Conservation (phyloP, 1,140 invertebrate genomes). For the Rhagoletis pomonella region DNA sequence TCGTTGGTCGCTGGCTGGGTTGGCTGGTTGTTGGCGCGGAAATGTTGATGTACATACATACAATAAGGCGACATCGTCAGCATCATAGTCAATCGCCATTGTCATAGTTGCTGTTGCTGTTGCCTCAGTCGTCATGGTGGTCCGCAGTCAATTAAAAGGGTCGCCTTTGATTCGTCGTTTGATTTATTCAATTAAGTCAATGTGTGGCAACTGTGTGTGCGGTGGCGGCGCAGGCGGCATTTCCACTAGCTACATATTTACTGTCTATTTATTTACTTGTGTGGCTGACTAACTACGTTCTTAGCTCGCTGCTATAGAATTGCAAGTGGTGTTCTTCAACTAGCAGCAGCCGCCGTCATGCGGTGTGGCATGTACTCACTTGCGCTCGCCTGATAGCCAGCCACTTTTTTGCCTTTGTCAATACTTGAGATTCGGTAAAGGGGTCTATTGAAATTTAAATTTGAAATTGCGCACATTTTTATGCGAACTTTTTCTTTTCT, state of each 20-base stretch:
- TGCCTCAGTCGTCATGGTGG: constrained; percentile 38
- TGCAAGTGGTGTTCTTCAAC: background rate
- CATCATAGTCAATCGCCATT: constrained; percentile 41
- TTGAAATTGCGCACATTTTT: constrained; percentile 13
- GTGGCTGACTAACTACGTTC: background rate
- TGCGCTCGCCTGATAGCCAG: constrained; percentile 14
- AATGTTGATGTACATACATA: background rate
- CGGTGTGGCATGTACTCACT: constrained; percentile 19
- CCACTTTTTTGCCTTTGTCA: background rate
- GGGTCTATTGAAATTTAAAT: constrained; percentile 36
- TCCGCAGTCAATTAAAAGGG: constrained; percentile 51
- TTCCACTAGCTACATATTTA: constrained; percentile 9
- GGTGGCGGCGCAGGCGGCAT: constrained; percentile 8
- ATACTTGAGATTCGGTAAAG: background rate
- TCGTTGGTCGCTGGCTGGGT: background rate
- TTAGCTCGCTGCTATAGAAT: background rate
- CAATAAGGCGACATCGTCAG: constrained; percentile 30
- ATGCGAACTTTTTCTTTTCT: background rate
- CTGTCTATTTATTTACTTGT: background rate
- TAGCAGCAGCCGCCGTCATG: constrained; percentile 27
- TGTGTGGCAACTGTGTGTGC: constrained; percentile 26
- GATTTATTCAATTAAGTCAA: constrained; percentile 53
- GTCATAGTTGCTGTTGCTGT: background rate
- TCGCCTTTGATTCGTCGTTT: constrained; percentile 52
- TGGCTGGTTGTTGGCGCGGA: background rate